Conservation (phyloP, 2,113 vertebrate species). For the Platysternon megacephalum region DNA sequence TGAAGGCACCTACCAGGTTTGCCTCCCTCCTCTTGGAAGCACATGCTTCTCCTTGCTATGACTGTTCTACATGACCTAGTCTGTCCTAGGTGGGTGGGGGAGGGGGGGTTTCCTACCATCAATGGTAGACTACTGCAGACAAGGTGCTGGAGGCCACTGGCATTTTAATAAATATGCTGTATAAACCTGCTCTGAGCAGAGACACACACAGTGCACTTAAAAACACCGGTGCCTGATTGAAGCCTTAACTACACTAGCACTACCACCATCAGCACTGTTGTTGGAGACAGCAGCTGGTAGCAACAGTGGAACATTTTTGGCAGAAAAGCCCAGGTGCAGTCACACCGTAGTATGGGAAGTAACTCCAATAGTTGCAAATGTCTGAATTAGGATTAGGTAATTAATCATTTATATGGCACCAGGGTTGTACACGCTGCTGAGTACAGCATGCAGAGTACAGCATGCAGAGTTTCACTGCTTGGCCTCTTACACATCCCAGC, state of each 20-base stretch:
- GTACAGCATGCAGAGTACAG: neutral
- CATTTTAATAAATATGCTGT: neutral
- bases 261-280: neutral
- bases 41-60: neutral
- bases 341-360: neutral
- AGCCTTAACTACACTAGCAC: neutral
- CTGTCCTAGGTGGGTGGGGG: neutral
- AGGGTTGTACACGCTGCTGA: neutral
- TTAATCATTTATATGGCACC: neutral
- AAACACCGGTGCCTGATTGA: neutral
- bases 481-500: neutral
- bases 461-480: neutral
- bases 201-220: neutral
- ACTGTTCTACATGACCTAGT: neutral
- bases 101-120: neutral
- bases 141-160: neutral
- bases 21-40: neutral
- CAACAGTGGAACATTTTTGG: neutral
- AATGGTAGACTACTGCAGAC: neutral
- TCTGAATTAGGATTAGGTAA: neutral
- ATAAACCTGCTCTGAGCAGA: neutral
- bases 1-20: neutral
- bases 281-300: neutral
- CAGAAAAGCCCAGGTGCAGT: neutral
- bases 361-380: neutral